Base-by-base conservation (phyloP, 2,888 invertebrate genomes). In the Desoria tigrina region DNA sequence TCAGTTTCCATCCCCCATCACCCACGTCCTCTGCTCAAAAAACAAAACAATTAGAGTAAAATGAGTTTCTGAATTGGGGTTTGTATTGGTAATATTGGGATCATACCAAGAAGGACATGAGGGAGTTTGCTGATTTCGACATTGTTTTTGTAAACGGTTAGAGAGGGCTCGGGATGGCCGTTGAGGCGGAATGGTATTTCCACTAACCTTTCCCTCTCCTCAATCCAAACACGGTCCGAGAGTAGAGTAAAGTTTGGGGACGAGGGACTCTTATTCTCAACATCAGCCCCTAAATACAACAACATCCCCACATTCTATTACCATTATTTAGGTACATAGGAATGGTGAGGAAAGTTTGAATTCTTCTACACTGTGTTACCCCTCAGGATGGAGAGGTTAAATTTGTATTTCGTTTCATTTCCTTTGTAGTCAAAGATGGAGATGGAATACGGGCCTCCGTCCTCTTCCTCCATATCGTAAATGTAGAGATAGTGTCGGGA, bases 111-210 rank as follows among this genome's bases (percentile, higher is more conserved):
- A 28, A 63, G 42, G 2, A 66, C 66, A 55, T 64, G 73, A 59
- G 55, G 62, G 28, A 54, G 65, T 56, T 68, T 71, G 27, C 65
- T 71, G 9, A 71, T 63, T 28, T 71, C 71, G 18, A 71, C 68
- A n/a, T 70, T 80, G 69, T 81, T 80, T 69, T 81, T 78, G 72
- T 79, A 80, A 81, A 83, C 82, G 24, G 78, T 78, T 39, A 83
- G 78, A 45, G 78, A 77, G 0, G 84, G 83, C 68, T 80, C 80
- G 14, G 84, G 84, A 65, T 81, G 79, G 6, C 83, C 83, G 16
- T 79, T 79, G 16, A 83, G 80, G 50, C 81, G 66, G 58, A 73
- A 70, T 21, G 71, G 70, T 23, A 75, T 60, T 27, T 54, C 62
- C 37, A 71, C 63, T 28, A 66, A 64, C 27, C 37, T 51, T 7